These are phyloP conservation scores for Salvelinus alpinus DNA, from an alignment of 2,113 vertebrate genomes.

Conservation along the genomic window DNA sequence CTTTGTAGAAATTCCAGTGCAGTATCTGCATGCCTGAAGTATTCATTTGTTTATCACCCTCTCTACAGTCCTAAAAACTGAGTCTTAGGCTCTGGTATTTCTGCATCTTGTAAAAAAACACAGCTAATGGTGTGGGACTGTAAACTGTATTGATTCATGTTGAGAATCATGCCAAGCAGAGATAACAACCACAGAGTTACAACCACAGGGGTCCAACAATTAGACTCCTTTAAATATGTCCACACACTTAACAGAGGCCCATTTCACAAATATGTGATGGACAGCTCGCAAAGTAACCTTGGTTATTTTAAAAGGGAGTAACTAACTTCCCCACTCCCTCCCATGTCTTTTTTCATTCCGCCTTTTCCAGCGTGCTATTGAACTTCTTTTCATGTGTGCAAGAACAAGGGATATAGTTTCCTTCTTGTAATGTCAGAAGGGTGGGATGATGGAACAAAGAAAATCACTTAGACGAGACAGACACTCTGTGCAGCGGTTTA, in stretches of 20 bases:
- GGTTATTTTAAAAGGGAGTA: too few species aligned
- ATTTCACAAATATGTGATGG: background rate
- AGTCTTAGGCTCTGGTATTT: background rate
- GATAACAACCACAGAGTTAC: background rate
- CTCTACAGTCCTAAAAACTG: background rate
- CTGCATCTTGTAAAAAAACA: background rate
- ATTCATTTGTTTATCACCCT: background rate
- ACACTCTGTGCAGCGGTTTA: constrained; percentile 24
- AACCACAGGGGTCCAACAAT: background rate
- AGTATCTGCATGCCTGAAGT: background rate
- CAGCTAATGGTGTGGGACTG: background rate
- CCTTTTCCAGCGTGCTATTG: background rate
- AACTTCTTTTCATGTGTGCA: background rate
- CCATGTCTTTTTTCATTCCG: background rate
- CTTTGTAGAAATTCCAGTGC: constrained; percentile 2
- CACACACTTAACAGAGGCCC: too few species aligned
- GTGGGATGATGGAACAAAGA: constrained; percentile 11
- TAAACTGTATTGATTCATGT: background rate
- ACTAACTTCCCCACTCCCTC: too few species aligned
- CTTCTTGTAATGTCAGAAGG: background rate
- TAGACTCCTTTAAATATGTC: background rate
- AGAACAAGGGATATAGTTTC: background rate
- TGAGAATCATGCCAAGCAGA: background rate
- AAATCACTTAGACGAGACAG: constrained; percentile 17
- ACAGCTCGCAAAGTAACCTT: background rate